Base-by-base conservation (phyloP, 2,113 vertebrate genomes). In the Macrotis lagotis region DNA sequence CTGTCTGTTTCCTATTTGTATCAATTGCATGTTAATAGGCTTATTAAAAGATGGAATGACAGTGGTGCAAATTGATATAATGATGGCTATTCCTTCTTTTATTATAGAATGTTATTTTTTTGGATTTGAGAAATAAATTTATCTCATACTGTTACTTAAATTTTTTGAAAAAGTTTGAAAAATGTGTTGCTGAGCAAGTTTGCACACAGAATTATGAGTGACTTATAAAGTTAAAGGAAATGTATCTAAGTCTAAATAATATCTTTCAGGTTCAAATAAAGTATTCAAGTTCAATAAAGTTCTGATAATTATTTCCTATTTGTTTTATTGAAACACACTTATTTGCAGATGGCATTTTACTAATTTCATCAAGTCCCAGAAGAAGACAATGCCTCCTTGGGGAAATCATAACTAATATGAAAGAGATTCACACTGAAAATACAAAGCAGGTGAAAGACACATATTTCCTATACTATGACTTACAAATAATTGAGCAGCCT, bases 31-130 rank as follows among this genome's bases (percentile, higher is more conserved):
- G 1, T 93, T 95, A 95, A 53, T 31, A 95, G 48, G 37, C 16
- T 50, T 31, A 95, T 95, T 94, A 97, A 90, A 96, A 24, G 25
- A 92, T 66, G 89, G 74, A 8, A 91, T 66, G 8, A 31, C 25
- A 51, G 8, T 53, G 74, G 11, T 94, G 3, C 11, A 88, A 95
- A 92, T 24, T 8, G 31, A 22, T 25, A 48, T 5, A 1, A 47
- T 44, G 0, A 28, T 91, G 88, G 95, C 96, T 92, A 66, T 53
- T 95, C 1, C 55, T 5, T 14, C 25, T 28, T 94, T 95, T 93
- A 96, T 31, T 93, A 88, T 49, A 96, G 31, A 49, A 91, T 26
- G 47, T 4, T 4, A 50, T 28, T 92, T 96, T 92, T 92, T 91
- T 92, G 49, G 90, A 8, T 0, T 25, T 93, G 11, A 93, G 51